Evolutionary conservation across 2,113 vertebrate species (phyloP).

Genomic region (Deroptyus accipitrinus): DNA sequence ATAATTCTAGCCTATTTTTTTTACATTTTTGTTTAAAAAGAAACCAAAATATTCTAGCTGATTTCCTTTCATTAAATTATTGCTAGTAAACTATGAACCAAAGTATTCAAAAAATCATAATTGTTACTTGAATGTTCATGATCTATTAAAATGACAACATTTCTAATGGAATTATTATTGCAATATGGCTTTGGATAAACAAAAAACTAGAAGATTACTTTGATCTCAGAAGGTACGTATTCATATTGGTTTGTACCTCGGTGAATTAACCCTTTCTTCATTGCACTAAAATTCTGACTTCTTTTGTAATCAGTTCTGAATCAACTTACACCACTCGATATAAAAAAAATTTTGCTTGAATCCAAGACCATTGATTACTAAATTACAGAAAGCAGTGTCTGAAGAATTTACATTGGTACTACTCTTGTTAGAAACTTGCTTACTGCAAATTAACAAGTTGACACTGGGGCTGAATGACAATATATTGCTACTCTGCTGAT

Average conservation of each 20-base stretch:
- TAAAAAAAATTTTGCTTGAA: neutral
- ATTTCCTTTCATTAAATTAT: neutral
- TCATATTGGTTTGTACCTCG: neutral
- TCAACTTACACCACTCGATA: neutral
- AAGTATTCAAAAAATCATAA: neutral
- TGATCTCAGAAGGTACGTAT: neutral
- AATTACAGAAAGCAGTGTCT: neutral
- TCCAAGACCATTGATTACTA: neutral
- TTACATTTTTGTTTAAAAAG: neutral
- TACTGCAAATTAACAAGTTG: neutral
- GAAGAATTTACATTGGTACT: neutral
- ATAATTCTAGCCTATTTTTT: neutral
- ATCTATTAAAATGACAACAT: neutral
- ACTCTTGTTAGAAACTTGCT: neutral
- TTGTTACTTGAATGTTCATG: neutral
- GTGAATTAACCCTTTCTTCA: neutral
- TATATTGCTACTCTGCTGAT: neutral
- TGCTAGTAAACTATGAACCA: neutral
- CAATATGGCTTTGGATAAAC: neutral
- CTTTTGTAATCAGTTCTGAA: neutral
- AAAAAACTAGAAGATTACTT: neutral
- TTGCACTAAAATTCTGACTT: neutral
- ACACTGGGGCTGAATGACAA: neutral
- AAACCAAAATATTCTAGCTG: neutral
- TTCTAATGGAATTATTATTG: neutral